These are phyloP conservation scores for Oophaga sylvatica DNA, from an alignment of 2,797 vertebrate genomes.

Conservation along the genomic window DNA sequence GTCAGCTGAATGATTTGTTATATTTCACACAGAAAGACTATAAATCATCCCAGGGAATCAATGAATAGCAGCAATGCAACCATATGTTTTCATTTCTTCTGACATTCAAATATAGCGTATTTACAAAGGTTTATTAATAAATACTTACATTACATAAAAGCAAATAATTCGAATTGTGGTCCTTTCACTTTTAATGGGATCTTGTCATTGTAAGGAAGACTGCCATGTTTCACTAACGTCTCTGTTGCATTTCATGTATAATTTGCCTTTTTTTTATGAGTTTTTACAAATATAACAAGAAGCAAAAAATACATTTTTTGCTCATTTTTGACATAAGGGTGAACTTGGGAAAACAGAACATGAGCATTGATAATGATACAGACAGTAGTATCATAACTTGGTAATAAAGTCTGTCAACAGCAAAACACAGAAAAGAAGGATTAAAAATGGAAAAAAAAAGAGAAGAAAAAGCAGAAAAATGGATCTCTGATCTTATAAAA, in stretches of 20 bases:
- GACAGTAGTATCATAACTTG: too few relatives aligned
- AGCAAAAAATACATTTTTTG: too few relatives aligned
- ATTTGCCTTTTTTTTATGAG: too few relatives aligned
- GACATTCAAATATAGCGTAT: constrained; percentile 78
- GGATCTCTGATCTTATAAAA: too few relatives aligned
- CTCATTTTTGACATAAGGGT: too few relatives aligned
- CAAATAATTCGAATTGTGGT: not conserved
- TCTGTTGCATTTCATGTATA: not conserved
- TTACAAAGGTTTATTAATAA: constrained; percentile 76
- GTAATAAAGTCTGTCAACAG: too few relatives aligned
- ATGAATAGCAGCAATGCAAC: constrained; percentile 79
- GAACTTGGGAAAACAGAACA: too few relatives aligned
- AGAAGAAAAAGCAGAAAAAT: too few relatives aligned
- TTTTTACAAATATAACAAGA: too few relatives aligned
- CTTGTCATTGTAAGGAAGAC: not conserved
- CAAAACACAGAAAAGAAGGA: too few relatives aligned
- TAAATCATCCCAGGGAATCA: constrained; percentile 81
- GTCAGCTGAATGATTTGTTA: constrained; percentile 81
- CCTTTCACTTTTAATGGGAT: constrained; percentile 1
- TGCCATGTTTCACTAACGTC: not conserved
- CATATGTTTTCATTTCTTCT: constrained; percentile 81
- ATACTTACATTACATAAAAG: constrained; percentile 63
- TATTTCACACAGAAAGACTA: constrained; percentile 72
- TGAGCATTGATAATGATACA: too few relatives aligned
- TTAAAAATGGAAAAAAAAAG: too few relatives aligned